phyloP scores from a whole-genome alignment of 2,113 vertebrate genomes.

The Podocnemis expansa region DNA sequence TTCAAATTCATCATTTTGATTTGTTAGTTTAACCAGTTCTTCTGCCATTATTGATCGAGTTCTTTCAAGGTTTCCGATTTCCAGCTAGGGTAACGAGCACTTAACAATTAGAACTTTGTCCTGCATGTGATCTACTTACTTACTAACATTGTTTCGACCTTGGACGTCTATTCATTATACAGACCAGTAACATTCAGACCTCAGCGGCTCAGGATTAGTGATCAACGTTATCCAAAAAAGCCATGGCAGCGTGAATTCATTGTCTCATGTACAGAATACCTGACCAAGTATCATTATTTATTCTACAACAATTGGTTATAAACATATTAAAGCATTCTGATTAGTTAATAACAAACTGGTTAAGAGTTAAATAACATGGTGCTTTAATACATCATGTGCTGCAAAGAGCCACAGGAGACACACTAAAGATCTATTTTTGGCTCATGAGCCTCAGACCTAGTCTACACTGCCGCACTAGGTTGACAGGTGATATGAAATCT shows the following conservation, averaged over 20 bases:
- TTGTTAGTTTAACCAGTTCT: constrained; percentile 95
- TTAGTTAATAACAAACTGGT: too few relatives aligned
- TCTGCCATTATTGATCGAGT: constrained; percentile 94
- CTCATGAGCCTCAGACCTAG: background rate
- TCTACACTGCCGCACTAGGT: too few relatives aligned
- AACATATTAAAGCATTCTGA: too few relatives aligned
- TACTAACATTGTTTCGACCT: background rate
- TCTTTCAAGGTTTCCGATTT: constrained; percentile 93
- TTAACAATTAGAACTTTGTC: background rate
- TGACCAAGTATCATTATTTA: too few relatives aligned
- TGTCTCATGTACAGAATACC: too few relatives aligned
- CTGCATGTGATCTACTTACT: background rate
- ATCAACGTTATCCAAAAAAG: background rate
- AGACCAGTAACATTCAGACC: background rate
- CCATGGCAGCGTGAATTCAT: too few relatives aligned
- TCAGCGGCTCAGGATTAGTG: background rate
- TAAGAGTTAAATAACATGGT: too few relatives aligned
- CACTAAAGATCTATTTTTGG: background rate
- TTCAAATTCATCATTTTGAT: constrained; percentile 95
- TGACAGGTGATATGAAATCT: too few relatives aligned
- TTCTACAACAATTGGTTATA: too few relatives aligned
- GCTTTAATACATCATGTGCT: background rate
- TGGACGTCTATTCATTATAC: background rate
- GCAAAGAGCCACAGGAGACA: background rate
- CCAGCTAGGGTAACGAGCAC: constrained; percentile 80